Conservation (phyloP, 2,113 vertebrate genomes). For the Syngnathus typhle region DNA sequence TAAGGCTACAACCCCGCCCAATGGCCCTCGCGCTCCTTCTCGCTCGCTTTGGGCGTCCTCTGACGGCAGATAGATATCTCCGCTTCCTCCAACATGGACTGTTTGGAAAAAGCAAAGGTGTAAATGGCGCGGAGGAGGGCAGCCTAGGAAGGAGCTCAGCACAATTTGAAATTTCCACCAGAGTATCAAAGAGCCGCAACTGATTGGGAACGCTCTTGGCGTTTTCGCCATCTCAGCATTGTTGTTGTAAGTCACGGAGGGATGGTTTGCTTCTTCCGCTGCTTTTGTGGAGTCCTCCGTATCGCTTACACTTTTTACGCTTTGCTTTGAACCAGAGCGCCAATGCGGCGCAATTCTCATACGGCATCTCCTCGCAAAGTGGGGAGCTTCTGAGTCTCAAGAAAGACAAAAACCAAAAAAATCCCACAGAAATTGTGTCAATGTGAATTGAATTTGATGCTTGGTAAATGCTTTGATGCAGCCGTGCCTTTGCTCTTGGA, state of each 20-base stretch:
- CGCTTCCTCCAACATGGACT: conserved; percentile 5
- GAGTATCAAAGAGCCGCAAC: no score
- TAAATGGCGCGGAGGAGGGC: neutral
- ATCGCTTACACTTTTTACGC: neutral
- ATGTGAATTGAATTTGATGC: neutral
- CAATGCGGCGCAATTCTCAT: neutral
- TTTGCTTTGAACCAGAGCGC: neutral
- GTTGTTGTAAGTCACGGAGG: no score
- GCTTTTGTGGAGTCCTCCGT: neutral
- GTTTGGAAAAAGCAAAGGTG: neutral
- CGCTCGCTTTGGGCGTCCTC: neutral
- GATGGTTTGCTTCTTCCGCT: neutral
- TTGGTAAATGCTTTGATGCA: neutral
- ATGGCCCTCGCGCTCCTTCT: neutral
- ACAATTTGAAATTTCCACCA: no score
- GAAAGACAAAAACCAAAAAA: neutral
- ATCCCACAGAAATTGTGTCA: neutral
- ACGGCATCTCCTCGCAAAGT: neutral
- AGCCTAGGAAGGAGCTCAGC: neutral
- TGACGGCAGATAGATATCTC: neutral
- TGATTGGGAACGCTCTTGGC: no score
- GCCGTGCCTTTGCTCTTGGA: neutral
- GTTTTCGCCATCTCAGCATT: no score
- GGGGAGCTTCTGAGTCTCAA: neutral
- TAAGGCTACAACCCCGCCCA: neutral